These are phyloP conservation scores for Nephrotoma guestfalica DNA, from an alignment of 2,888 invertebrate genomes.

Conservation along the genomic window DNA sequence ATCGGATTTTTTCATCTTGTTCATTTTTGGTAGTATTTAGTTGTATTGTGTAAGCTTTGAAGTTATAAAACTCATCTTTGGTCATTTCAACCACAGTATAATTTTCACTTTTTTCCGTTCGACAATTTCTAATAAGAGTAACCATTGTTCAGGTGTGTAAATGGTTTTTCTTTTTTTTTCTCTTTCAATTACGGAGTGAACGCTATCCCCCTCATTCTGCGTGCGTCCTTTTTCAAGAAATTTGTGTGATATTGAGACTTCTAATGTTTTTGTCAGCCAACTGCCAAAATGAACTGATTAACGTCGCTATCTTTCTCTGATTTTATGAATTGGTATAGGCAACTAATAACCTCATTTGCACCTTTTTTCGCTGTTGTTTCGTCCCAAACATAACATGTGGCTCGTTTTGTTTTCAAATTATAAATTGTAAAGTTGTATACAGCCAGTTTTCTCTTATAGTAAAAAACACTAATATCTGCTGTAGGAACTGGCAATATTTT, in stretches of 20 bases:
- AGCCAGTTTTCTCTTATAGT: constrained; percentile 14
- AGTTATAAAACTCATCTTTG: constrained; percentile 11
- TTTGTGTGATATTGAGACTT: constrained; percentile 11
- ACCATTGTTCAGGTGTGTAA: constrained; percentile 10
- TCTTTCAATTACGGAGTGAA: constrained; percentile 15
- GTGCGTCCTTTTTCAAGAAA: constrained; percentile 13
- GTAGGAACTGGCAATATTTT: constrained; percentile 13
- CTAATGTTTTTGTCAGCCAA: constrained; percentile 8
- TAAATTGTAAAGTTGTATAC: constrained; percentile 15
- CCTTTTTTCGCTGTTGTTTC: constrained; percentile 16
- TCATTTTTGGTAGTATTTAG: constrained; percentile 13
- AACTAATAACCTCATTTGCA: constrained; percentile 16
- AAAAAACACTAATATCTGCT: constrained; percentile 9
- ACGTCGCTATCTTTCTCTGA: not conserved
- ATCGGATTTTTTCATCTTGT: too few relatives aligned
- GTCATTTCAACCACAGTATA: constrained; percentile 10
- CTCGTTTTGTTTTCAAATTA: constrained; percentile 11
- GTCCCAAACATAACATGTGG: constrained; percentile 16
- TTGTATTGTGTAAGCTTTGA: constrained; percentile 13
- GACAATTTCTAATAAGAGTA: constrained; percentile 6
- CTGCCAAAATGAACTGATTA: constrained; percentile 10
- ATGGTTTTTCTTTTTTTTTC: constrained; percentile 10
- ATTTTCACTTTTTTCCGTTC: constrained; percentile 5
- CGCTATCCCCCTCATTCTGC: constrained; percentile 14
- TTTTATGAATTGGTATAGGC: constrained; percentile 12